Evolutionary conservation across 1,140 invertebrate species (phyloP), one percentile per base, ranked within the genome.

Genomic region (Ips nitidus): DNA sequence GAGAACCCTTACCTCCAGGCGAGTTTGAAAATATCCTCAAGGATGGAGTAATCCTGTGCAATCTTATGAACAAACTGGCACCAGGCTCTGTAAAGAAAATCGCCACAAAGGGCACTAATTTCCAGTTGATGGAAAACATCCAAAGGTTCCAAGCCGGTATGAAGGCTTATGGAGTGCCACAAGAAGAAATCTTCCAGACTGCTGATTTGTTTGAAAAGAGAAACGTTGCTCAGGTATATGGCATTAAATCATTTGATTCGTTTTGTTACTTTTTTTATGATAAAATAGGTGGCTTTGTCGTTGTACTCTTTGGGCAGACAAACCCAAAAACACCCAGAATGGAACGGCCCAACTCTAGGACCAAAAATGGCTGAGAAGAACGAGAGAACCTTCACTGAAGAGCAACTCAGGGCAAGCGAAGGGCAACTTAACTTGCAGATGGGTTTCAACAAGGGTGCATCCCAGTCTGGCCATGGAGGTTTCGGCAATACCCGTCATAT

Each of bases 61-160:
- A 97, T 76, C 83, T 99, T 5, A 94, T 94, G 79, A 98, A 99
- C 82, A 97, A 98, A 85, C 84, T 99, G 61, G 86, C 89, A 1
- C 96, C 97, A 1, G 94, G 93, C n/a, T 94, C 91, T 2, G 92
- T 99, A 1, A 97, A 95, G 80, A 98, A 98, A 82, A 98, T 98
- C 69, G 95, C 98, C 82, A 88, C 91, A 52, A 94, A 92, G 76
- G 97, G 97, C 75, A 96, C 95, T 39, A 97, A 97, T 75, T 99
- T 99, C 83, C 96, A 98, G 75, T 85, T 99, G 72, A 98, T 99
- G 96, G 96, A 99, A 83, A 99, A 99, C 80, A 92, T 98, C 76
- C 94, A 97, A 81, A 89, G 93, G 88, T 98, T 98, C 85, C 95
- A 98, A 84, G 92, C 92, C 22, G 95, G 92, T 0, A 88, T 92